Conservation (phyloP, 2,113 vertebrate genomes). For the Apteryx mantelli region DNA sequence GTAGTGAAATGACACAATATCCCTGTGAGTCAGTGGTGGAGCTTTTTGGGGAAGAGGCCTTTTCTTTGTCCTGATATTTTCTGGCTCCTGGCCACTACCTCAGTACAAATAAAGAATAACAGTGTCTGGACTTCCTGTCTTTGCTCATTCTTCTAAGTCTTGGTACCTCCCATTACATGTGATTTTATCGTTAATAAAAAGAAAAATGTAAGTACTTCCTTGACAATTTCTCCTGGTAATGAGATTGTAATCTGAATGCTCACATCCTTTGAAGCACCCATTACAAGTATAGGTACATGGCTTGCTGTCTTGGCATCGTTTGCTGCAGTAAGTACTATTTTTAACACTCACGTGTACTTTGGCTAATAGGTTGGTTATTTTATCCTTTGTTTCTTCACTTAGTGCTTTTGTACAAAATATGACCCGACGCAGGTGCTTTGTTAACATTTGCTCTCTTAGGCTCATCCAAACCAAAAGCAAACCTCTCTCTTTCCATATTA, state of each 20-base stretch:
- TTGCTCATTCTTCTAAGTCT: not conserved
- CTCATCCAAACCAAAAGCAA: not conserved
- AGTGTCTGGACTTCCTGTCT: not conserved
- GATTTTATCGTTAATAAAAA: slow-evolving; percentile 28
- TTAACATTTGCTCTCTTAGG: not conserved
- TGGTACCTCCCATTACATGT: not conserved
- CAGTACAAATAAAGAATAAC: slow-evolving; percentile 2
- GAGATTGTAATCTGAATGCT: not conserved
- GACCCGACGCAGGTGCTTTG: not conserved
- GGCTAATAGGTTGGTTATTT: not conserved
- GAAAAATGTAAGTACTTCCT: slow-evolving; percentile 6
- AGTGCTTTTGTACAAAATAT: slow-evolving; percentile 1
- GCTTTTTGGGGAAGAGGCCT: not conserved
- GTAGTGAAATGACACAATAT: not conserved
- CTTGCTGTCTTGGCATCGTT: not conserved
- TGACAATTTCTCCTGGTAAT: slow-evolving; percentile 1
- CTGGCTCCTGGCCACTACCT: not conserved
- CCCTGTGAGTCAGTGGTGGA: not conserved
- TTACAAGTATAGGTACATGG: not conserved
- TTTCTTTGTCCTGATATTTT: not conserved
- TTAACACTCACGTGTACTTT: slow-evolving; percentile 13
- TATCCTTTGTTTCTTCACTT: slow-evolving; percentile 16
- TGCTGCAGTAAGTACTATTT: slow-evolving; percentile 20
- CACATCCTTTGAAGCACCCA: not conserved
- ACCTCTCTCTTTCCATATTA: not conserved